phyloP scores from a whole-genome alignment of 2,113 vertebrate species.

The Carassius auratus region DNA sequence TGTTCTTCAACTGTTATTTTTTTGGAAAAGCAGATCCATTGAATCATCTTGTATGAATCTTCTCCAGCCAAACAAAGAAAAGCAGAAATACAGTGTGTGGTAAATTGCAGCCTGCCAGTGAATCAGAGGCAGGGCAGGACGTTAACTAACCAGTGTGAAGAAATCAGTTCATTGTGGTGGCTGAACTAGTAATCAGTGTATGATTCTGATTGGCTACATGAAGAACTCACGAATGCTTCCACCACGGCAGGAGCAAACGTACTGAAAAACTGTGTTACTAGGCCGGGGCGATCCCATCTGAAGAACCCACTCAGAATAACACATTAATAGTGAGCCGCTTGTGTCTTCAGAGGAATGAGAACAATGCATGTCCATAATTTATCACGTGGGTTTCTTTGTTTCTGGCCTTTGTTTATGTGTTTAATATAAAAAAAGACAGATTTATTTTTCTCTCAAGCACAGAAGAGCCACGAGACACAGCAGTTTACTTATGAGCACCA shows the following conservation, averaged over 20 bases:
- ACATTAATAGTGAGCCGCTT: not conserved
- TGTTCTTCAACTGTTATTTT: not conserved
- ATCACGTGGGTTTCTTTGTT: not conserved
- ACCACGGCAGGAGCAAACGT: not conserved
- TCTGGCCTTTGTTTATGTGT: not conserved
- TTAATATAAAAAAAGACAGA: not conserved
- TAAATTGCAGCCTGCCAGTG: not conserved
- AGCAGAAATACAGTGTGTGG: not conserved
- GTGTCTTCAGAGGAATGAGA: constrained; percentile 3
- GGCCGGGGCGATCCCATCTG: not conserved
- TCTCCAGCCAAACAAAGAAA: not conserved
- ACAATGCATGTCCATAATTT: not conserved
- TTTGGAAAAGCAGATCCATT: not conserved
- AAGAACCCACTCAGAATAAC: not conserved
- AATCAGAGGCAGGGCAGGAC: not conserved
- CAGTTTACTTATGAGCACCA: not conserved
- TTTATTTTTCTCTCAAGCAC: not conserved
- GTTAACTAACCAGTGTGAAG: not conserved
- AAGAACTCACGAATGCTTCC: not conserved
- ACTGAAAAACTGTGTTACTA: not conserved
- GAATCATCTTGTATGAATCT: not conserved
- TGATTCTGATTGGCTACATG: constrained; percentile 19
- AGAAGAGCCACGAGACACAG: not conserved
- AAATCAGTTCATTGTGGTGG: constrained; percentile 3
- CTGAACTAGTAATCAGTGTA: not conserved